Conservation (phyloP, 2,797 vertebrate species). For the Cetoscarus ocellatus region DNA sequence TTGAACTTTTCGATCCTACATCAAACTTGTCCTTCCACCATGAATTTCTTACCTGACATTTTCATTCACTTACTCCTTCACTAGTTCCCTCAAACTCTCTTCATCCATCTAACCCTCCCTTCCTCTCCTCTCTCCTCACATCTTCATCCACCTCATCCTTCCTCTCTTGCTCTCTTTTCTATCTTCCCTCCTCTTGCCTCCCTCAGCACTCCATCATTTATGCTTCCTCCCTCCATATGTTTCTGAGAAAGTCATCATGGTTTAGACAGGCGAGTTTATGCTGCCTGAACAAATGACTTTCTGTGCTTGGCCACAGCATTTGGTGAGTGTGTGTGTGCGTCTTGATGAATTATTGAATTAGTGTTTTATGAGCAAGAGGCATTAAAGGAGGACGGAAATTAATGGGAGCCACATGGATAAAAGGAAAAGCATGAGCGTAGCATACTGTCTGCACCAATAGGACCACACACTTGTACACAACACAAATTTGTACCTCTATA, state of each 20-base stretch:
- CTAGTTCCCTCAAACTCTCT: slow-evolving; percentile 29
- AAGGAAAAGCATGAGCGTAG: slow-evolving; percentile 1
- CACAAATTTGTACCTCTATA: background rate
- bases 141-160: slow-evolving; percentile 46
- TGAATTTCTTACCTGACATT: slow-evolving; percentile 37
- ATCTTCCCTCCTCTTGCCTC: slow-evolving; percentile 7
- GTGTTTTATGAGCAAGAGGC: slow-evolving; percentile 43
- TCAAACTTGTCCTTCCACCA: slow-evolving; percentile 12
- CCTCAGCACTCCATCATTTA: slow-evolving; percentile 22
- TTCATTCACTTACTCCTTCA: slow-evolving; percentile 48
- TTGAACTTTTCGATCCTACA: slow-evolving; percentile 14
- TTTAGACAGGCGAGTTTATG: slow-evolving; percentile 41
- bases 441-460: background rate
- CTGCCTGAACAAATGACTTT: slow-evolving; percentile 47
- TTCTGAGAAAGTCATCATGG: slow-evolving; percentile 69
- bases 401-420: slow-evolving; percentile 46
- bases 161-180: slow-evolving; percentile 13
- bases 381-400: slow-evolving; percentile 43
- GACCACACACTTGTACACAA: no score
- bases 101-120: slow-evolving; percentile 40
- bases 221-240: slow-evolving; percentile 9
- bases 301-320: slow-evolving; percentile 20
- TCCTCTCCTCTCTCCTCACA: slow-evolving; percentile 2
- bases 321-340: slow-evolving; percentile 26
- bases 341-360: slow-evolving; percentile 49